Conservation (phyloP, 1,140 invertebrate species). For the Meloidogyne chitwoodi region DNA sequence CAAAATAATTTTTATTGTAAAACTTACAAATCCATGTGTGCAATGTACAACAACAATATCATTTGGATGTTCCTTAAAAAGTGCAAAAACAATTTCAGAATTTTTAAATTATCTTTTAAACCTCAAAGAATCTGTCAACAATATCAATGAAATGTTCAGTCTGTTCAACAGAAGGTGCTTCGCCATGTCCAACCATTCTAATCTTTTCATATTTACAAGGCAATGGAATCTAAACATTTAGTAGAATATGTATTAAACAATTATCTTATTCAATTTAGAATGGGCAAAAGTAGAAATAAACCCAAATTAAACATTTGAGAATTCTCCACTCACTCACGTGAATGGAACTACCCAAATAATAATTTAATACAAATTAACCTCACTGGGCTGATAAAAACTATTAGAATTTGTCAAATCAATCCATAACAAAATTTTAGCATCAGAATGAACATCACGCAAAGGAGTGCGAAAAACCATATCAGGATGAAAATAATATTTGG, state of each 20-base stretch:
- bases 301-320: too few species aligned
- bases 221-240: neutral
- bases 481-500: slow-evolving; percentile 45
- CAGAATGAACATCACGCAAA: slow-evolving; percentile 18
- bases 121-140: slow-evolving; percentile 50
- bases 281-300: too few species aligned
- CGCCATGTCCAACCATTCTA: slow-evolving; percentile 64
- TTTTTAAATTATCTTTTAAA: slow-evolving; percentile 17
- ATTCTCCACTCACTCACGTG: too few species aligned
- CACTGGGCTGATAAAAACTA: slow-evolving; percentile 79
- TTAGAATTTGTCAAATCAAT: slow-evolving; percentile 91
- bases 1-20: neutral
- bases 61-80: slow-evolving; percentile 37
- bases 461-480: slow-evolving; percentile 31
- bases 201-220: slow-evolving; percentile 65
- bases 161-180: slow-evolving; percentile 59
- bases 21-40: slow-evolving; percentile 72
- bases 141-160: slow-evolving; percentile 54
- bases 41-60: slow-evolving; percentile 76
- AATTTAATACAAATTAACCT: slow-evolving; percentile 63
- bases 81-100: slow-evolving; percentile 15
- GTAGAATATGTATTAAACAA: too few species aligned
- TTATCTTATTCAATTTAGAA: too few species aligned
- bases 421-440: slow-evolving; percentile 81
- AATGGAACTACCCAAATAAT: too few species aligned